phyloP scores from a whole-genome alignment of 2,888 invertebrate species.

The Acronicta psi region DNA sequence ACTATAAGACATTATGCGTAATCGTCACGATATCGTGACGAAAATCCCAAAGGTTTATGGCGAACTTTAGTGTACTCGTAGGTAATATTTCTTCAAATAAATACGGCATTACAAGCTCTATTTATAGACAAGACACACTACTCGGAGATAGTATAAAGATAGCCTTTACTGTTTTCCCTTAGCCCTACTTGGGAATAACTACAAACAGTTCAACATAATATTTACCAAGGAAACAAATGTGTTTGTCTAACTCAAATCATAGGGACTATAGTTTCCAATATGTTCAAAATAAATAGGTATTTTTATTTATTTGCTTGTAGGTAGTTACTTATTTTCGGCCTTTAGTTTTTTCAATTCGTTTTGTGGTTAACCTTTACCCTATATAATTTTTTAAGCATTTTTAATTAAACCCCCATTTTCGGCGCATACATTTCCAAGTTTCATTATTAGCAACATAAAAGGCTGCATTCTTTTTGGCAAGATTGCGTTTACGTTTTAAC shows the following conservation, averaged over 20 bases:
- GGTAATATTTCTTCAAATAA: constrained; percentile 37
- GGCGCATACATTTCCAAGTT: too few species aligned
- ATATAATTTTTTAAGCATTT: too few species aligned
- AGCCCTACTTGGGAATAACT: constrained; percentile 35
- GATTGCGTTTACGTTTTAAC: background rate
- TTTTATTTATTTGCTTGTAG: too few species aligned
- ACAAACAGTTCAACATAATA: constrained; percentile 38
- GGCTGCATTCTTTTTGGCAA: background rate
- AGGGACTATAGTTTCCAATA: background rate
- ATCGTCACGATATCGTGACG: constrained; percentile 17
- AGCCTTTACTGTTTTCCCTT: constrained; percentile 35
- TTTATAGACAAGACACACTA: constrained; percentile 40
- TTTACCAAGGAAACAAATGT: constrained; percentile 32
- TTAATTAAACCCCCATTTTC: too few species aligned
- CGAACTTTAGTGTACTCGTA: constrained; percentile 10
- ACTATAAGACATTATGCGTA: background rate
- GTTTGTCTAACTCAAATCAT: constrained; percentile 41
- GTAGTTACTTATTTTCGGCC: too few species aligned
- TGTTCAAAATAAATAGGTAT: too few species aligned
- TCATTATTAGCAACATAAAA: too few species aligned
- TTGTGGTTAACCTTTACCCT: too few species aligned
- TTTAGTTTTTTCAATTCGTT: too few species aligned
- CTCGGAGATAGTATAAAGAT: constrained; percentile 44
- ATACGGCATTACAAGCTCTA: constrained; percentile 18
- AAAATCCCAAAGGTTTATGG: constrained; percentile 4